These are phyloP conservation scores for Pelmatolapia mariae DNA, from an alignment of 2,113 vertebrate species.

Conservation along the genomic window DNA sequence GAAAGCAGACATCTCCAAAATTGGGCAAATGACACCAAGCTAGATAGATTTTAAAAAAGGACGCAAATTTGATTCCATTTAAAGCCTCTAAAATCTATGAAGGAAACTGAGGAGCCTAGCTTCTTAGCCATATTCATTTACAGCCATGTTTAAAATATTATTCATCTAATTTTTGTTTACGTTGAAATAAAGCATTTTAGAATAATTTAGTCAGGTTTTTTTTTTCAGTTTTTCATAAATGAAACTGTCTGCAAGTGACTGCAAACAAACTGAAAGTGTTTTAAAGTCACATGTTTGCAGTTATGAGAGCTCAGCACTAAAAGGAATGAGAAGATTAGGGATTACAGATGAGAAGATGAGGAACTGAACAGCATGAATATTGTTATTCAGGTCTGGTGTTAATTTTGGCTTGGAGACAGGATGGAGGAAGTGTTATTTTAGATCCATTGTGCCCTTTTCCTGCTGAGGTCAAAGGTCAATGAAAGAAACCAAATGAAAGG, in stretches of 20 bases:
- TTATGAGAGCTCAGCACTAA: neutral
- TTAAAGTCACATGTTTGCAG: neutral
- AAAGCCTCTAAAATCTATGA: neutral
- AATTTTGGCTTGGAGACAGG: slow-evolving; percentile 31
- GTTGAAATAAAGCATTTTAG: neutral
- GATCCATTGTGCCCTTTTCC: slow-evolving; percentile 52
- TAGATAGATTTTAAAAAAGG: neutral
- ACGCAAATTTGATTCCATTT: neutral
- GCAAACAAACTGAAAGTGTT: neutral
- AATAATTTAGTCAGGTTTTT: neutral
- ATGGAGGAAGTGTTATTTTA: slow-evolving; percentile 49
- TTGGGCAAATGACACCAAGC: neutral
- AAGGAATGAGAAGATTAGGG: neutral
- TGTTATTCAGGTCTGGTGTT: slow-evolving; percentile 4
- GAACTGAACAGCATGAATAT: neutral
- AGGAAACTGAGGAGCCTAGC: neutral
- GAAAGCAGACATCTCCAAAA: neutral
- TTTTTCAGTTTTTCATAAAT: neutral
- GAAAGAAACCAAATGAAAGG: neutral
- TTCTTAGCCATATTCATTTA: neutral
- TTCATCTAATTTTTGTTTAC: neutral
- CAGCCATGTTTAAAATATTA: neutral
- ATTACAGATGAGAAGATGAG: neutral
- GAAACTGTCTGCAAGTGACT: neutral
- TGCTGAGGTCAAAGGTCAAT: slow-evolving; percentile 28